A percentile compares a stretch with the other conserved stretches of the same genome.
phyloP scores from a whole-genome alignment of 2,113 vertebrate genomes.

The Meleagris gallopavo region DNA sequence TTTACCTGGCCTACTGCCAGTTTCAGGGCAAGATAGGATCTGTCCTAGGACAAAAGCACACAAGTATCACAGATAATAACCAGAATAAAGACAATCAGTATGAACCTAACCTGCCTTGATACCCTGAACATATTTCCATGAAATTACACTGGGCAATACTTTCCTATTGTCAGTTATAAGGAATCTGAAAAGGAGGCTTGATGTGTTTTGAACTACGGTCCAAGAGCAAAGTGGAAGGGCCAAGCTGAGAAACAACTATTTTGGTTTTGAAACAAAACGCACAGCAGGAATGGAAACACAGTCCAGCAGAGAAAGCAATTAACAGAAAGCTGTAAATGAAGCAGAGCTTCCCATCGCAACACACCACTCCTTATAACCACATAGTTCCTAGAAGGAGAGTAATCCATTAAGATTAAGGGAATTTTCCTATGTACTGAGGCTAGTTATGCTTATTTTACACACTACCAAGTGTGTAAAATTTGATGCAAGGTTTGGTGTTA shows the following conservation, averaged over 20 bases:
- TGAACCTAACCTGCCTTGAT: background rate
- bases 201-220: fast-evolving
- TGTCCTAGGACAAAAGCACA: background rate
- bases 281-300: background rate
- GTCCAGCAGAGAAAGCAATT: background rate
- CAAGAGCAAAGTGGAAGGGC: background rate
- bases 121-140: background rate
- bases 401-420: background rate
- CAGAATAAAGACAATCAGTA: background rate
- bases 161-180: background rate
- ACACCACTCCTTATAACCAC: background rate
- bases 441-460: background rate
- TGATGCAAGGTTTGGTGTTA: background rate
- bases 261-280: background rate
- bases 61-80: background rate
- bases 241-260: background rate
- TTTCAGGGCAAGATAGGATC: background rate
- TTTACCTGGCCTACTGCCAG: background rate
- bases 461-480: background rate
- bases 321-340: background rate
- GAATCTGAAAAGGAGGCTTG: background rate
- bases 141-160: background rate
- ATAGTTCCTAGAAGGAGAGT: background rate
- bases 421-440: background rate
- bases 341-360: background rate